A percentile compares a stretch with the other conserved stretches of the same genome.
Evolutionary conservation across 2,113 vertebrate species (phyloP).

Genomic region (Vireo altiloquus): DNA sequence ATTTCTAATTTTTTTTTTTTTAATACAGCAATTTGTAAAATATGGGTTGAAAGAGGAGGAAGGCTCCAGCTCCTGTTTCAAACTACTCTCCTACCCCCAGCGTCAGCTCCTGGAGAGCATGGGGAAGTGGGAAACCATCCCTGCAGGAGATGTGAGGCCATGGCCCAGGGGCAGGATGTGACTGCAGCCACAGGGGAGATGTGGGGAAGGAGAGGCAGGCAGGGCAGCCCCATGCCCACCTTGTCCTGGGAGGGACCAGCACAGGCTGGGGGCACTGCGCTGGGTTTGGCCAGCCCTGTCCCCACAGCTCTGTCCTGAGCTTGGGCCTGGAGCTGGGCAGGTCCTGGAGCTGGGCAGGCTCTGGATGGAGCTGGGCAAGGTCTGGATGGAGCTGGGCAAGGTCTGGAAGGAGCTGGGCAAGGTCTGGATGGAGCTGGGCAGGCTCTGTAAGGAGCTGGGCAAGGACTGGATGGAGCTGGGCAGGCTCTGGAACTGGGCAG

Average conservation of each 20-base stretch:
- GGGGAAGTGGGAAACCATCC: neutral
- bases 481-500: neutral
- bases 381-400: neutral
- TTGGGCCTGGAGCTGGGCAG: neutral
- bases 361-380: neutral
- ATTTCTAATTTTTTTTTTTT: neutral
- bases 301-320: neutral
- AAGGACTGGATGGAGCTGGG: neutral
- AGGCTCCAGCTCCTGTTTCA: neutral
- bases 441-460: neutral
- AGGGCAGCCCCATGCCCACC: accelerated
- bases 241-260: too few relatives aligned
- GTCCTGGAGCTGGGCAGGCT: accelerated
- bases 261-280: accelerated
- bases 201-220: neutral
- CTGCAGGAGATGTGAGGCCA: accelerated
- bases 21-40: neutral
- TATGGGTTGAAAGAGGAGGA: neutral
- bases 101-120: accelerated
- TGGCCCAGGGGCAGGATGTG: accelerated
- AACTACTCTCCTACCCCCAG: neutral
- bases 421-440: neutral
- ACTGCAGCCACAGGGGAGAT: accelerated
- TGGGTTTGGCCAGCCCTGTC: neutral
- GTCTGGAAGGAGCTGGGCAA: neutral